Base-by-base conservation (phyloP, 2,888 invertebrate species). In the Troides aeacus region DNA sequence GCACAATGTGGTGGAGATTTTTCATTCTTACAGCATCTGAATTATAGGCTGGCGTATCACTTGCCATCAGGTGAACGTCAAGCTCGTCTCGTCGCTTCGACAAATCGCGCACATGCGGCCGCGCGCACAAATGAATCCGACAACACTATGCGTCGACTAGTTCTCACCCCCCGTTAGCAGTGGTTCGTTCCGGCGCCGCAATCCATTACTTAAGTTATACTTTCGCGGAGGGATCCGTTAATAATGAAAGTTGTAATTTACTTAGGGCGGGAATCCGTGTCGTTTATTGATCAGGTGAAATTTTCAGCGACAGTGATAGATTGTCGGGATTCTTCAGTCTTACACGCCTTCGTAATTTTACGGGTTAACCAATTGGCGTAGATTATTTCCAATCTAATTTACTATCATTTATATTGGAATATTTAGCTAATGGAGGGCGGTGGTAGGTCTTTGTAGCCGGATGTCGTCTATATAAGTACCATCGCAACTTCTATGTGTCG, bases 281-380 rank as follows among this genome's bases (percentile, higher is more conserved):
- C 81, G 84, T 84, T 39, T 82, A 87, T 86, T 85, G 88, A 89
- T 87, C 84, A 83, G 83, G 75, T 72, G 76, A 82, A 84, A 82
- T 87, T 88, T 86, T 84, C 78, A 81, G 77, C 78, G 87, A 88
- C 88, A 78, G 81, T 89, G 89, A 89, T 88, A 78, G 85, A 90
- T 90, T 56, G 57, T 56, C 53, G 21, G 59, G 56, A 64, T 69
- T 64, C 69, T 53, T 30, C 62, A 63, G 57, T 68, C 62, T 68
- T 68, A 63, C 53, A 36, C 60, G 56, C 42, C 62, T 21, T 61
- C 53, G 60, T 60, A 56, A 69, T 61, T 56, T 42, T 53, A 23
- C 56, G 64, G 23, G 58, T 58, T 17, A 24, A 30, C 15, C 39
- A 68, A 56, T 68, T 58, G 58, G 62, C 8, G 58, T 18, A 36